Conservation (phyloP, 53 echinoderm and acorn worm genomes). For the Echinarachnius parma region DNA sequence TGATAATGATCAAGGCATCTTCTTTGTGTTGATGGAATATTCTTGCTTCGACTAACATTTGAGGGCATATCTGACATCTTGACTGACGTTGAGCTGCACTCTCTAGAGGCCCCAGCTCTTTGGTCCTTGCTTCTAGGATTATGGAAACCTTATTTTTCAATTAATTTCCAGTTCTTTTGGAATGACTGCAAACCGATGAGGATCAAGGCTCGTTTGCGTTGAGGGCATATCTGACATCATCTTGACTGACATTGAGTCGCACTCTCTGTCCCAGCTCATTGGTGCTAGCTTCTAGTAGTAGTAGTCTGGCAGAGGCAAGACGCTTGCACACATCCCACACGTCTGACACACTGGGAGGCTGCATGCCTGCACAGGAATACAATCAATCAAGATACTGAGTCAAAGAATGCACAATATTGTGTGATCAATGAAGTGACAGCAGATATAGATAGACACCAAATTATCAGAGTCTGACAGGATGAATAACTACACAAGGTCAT, state of each 20-base stretch:
- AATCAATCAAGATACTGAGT: too few species aligned
- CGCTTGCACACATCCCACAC: slow-evolving; percentile 81
- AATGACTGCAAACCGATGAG: not conserved
- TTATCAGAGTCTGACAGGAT: too few species aligned
- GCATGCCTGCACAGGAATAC: slow-evolving; percentile 67
- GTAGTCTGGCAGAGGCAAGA: slow-evolving; percentile 62
- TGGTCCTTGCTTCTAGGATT: too few species aligned
- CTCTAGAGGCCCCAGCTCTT: too few species aligned
- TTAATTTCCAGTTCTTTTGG: not conserved
- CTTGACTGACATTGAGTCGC: slow-evolving; percentile 90
- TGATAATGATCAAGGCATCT: too few species aligned
- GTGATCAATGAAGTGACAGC: too few species aligned
- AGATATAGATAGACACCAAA: too few species aligned
- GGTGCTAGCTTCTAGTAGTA: slow-evolving; percentile 77
- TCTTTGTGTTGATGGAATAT: not conserved
- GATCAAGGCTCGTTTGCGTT: not conserved
- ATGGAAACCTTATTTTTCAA: too few species aligned
- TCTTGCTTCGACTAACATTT: too few species aligned
- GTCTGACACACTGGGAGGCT: slow-evolving; percentile 81
- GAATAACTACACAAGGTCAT: too few species aligned
- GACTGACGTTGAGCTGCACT: not conserved
- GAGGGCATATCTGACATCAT: slow-evolving; percentile 86
- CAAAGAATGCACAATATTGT: too few species aligned
- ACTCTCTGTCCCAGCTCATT: slow-evolving; percentile 86
- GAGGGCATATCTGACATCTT: not conserved